Evolutionary conservation across 2,797 vertebrate genomes (phyloP), one percentile per base, ranked within the genome.

Genomic region (Mormyrus hasselquistii): DNA sequence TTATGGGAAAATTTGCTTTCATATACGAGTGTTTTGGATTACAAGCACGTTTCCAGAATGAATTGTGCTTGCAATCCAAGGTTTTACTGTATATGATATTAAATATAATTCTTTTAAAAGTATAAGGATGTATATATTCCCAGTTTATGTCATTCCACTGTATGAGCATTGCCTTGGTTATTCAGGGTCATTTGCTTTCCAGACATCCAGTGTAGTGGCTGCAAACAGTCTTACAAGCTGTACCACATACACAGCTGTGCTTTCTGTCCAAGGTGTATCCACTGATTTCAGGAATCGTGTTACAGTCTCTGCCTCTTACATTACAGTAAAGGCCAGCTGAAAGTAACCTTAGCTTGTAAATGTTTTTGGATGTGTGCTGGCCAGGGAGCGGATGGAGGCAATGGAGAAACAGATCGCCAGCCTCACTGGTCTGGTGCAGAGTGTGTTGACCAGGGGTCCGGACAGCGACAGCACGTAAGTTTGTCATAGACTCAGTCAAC

Each of bases 401-500:
- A 99, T 99, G 98, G 98, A 99, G 95, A 99, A 99, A 93, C 98
- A 99, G 95, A 99, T 99, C 1, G 98, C 98, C 86, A 99, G 98
- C 87, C 96, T 99, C 94, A 99, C 98, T 0, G 98, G 98, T 88
- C 95, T 99, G 89, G 97, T 99, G 91, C 98, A 99, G 95, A 97
- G 98, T 2, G 98, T 98, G 2, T 95, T 99, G 90, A 97, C 97
- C 91, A 94, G 98, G 49, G 96, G 97, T 65, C 97, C 98, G 0
- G 97, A 98, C 90, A 94, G 95, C 0, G 97, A 99, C 38, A 98
- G 95, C 91, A 95, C 95, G 96, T 97, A 94, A 95, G 96, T 79
- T 19, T 79, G 16, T 44, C 14, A 41, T 79, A 12, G 12, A n/a
- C 14, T 8, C 16, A 44, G 34, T 79, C 16, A 38, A 34, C 25